These are phyloP conservation scores for Centruroides sculpturatus DNA, from an alignment of 1,140 invertebrate species.

Conservation along the genomic window DNA sequence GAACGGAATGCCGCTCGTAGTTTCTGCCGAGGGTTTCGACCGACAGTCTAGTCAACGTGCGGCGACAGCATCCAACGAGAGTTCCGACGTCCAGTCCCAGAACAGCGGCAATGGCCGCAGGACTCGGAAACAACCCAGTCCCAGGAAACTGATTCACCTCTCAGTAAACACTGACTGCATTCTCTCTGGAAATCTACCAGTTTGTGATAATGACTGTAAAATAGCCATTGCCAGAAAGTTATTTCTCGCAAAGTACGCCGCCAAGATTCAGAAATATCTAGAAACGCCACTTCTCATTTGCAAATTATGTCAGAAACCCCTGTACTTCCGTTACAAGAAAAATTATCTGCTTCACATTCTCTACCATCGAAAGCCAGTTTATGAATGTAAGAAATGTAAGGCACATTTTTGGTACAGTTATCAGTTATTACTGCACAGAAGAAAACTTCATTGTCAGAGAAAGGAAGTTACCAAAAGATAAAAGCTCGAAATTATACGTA, in stretches of 20 bases:
- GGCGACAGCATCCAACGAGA: not conserved
- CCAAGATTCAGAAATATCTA: conserved; percentile 10
- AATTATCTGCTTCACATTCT: conserved; percentile 12
- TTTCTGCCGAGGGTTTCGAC: not conserved
- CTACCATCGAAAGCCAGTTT: conserved; percentile 5
- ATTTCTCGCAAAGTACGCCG: conserved; percentile 12
- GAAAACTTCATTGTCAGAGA: conserved; percentile 1
- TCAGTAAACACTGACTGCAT: not conserved
- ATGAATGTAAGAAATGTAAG: conserved; percentile 12
- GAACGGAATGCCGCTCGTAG: not conserved
- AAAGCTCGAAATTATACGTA: not conserved
- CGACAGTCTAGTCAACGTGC: not conserved
- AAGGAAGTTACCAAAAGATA: not conserved
- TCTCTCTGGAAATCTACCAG: not conserved
- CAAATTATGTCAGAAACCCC: conserved; percentile 10
- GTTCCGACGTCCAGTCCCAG: not conserved
- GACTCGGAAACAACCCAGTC: conserved; percentile 33
- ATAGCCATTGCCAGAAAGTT: conserved; percentile 2
- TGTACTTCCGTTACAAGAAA: conserved; percentile 15
- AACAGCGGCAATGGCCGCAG: conserved; percentile 11
- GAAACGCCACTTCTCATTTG: conserved; percentile 12
- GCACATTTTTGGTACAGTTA: conserved; percentile 12
- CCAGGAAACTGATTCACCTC: conserved; percentile 31
- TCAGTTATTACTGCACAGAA: conserved; percentile 14
- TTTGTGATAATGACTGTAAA: not conserved